Percentiles rank a stretch among this genome's conserved stretches.
Conservation (phyloP, 2,113 vertebrate species). For the Chaetops frenatus region DNA sequence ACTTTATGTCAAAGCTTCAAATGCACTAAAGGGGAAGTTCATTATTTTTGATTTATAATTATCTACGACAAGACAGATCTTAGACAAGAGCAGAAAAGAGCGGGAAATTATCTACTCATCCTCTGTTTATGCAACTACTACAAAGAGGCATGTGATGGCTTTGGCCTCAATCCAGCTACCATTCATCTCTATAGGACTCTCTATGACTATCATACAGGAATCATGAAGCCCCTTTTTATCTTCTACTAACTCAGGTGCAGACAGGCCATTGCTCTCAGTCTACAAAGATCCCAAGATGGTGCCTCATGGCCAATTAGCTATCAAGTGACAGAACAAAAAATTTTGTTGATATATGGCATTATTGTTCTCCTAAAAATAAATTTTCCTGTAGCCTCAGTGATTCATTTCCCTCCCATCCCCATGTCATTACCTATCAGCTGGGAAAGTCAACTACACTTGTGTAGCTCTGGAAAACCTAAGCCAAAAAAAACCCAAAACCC, state of each 20-base stretch:
- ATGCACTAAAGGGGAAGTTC: neutral
- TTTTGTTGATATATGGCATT: neutral
- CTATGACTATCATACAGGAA: neutral
- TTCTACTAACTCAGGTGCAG: neutral
- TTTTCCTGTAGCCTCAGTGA: neutral
- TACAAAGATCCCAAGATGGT: neutral
- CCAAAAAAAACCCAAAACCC: neutral
- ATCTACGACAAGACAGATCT: constrained; percentile 30
- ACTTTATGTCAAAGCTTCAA: neutral
- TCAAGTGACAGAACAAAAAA: neutral
- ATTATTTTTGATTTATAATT: constrained; percentile 48
- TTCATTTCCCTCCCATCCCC: neutral
- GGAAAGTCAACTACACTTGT: neutral
- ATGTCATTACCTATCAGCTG: neutral
- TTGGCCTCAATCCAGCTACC: constrained; percentile 9
- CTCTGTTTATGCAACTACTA: constrained; percentile 13
- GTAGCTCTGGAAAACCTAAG: neutral
- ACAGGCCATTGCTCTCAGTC: neutral
- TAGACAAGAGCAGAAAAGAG: constrained; percentile 6
- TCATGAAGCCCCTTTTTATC: neutral
- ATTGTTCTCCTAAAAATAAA: neutral
- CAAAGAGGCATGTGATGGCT: constrained; percentile 29
- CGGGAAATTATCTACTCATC: neutral
- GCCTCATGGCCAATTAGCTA: neutral
- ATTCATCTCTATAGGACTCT: neutral